Conservation (phyloP, 2,888 invertebrate species). For the Globia sparganii region DNA sequence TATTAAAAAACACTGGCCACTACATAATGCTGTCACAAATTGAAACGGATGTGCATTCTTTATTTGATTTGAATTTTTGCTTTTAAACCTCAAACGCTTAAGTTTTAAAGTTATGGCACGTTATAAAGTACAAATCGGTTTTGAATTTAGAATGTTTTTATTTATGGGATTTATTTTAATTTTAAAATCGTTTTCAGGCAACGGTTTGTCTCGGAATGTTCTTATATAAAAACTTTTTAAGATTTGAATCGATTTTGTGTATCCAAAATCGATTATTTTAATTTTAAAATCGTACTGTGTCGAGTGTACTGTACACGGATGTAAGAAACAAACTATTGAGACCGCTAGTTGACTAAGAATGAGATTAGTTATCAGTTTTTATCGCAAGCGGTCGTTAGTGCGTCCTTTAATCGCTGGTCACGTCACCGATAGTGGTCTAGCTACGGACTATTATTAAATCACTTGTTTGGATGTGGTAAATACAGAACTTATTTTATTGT, state of each 20-base stretch:
- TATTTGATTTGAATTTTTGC: slow-evolving; percentile 45
- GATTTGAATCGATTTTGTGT: slow-evolving; percentile 13
- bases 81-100: slow-evolving; percentile 53
- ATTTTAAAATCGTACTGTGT: slow-evolving; percentile 32
- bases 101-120: slow-evolving; percentile 26
- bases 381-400: slow-evolving; percentile 85
- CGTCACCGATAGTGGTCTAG: slow-evolving; percentile 84
- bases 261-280: slow-evolving; percentile 16
- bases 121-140: slow-evolving; percentile 43
- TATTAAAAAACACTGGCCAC: slow-evolving; percentile 67
- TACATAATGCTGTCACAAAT: slow-evolving; percentile 58
- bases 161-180: slow-evolving; percentile 22
- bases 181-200: slow-evolving; percentile 16
- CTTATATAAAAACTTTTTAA: slow-evolving; percentile 15
- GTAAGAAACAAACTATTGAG: slow-evolving; percentile 82
- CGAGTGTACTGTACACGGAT: slow-evolving; percentile 70
- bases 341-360: slow-evolving; percentile 82
- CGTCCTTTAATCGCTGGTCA: slow-evolving; percentile 87
- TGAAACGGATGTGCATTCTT: slow-evolving; percentile 50
- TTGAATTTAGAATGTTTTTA: slow-evolving; percentile 50
- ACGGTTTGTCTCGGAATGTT: slow-evolving; percentile 1
- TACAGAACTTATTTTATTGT: neutral
- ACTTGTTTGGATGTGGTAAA: slow-evolving; percentile 75
- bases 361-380: slow-evolving; percentile 88
- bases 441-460: slow-evolving; percentile 73